A percentile compares a stretch with the other conserved stretches of the same genome.
phyloP scores from a whole-genome alignment of 2,888 invertebrate genomes.

The Pollenia labialis region DNA sequence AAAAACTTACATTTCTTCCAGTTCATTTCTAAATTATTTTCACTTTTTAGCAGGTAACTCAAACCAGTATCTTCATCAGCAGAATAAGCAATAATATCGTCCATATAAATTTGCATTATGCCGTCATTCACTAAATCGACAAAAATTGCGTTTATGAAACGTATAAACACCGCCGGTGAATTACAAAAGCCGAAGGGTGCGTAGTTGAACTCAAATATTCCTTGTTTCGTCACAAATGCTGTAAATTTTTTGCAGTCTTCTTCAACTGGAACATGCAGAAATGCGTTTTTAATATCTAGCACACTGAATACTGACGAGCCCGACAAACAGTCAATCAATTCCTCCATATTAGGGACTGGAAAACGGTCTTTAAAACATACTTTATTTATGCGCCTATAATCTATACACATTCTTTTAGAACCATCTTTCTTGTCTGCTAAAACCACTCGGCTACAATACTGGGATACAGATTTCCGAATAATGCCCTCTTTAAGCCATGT shows the following conservation, averaged over 20 bases:
- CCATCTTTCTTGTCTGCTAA: constrained; percentile 56
- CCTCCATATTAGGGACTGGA: constrained; percentile 27
- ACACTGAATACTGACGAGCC: constrained; percentile 36
- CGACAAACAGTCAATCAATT: constrained; percentile 28
- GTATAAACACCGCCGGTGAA: constrained; percentile 55
- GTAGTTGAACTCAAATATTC: constrained; percentile 54
- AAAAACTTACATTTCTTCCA: constrained; percentile 73
- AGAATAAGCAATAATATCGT: constrained; percentile 64
- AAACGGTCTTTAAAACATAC: constrained; percentile 6
- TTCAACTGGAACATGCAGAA: constrained; percentile 62
- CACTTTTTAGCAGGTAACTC: constrained; percentile 39
- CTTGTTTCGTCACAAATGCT: constrained; percentile 53
- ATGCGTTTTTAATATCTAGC: constrained; percentile 61
- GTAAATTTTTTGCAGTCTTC: not conserved
- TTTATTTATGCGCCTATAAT: constrained; percentile 47
- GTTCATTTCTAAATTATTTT: constrained; percentile 69
- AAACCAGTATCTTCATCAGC: constrained; percentile 58
- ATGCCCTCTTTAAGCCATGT: constrained; percentile 47
- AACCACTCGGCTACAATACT: constrained; percentile 58
- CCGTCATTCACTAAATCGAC: constrained; percentile 49
- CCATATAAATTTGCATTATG: constrained; percentile 62
- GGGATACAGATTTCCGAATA: constrained; percentile 59
- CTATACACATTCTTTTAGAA: constrained; percentile 37
- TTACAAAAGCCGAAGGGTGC: constrained; percentile 58
- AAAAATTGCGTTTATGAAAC: constrained; percentile 61